Evolutionary conservation across 1,140 invertebrate genomes (phyloP).

Genomic region (Hylaeus volcanicus): DNA sequence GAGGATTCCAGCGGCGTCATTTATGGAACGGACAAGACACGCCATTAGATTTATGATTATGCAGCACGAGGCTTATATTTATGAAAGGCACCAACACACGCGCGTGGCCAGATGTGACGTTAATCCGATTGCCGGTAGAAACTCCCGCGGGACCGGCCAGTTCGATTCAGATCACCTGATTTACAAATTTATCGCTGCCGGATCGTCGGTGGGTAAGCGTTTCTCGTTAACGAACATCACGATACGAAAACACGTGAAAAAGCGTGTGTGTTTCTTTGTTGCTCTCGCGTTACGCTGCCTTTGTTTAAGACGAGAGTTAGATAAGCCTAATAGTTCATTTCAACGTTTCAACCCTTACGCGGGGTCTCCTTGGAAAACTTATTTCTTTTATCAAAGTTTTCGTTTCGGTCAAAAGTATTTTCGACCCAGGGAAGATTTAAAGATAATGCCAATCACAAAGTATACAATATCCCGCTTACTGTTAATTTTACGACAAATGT

Average conservation of each 20-base stretch:
- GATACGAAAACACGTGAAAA: not conserved
- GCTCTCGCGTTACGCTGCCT: too few species aligned
- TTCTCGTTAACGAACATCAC: not conserved
- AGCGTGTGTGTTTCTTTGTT: too few species aligned
- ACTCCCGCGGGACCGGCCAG: slow-evolving; percentile 27
- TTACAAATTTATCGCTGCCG: slow-evolving; percentile 6
- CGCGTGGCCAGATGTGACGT: slow-evolving; percentile 39
- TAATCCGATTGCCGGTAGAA: slow-evolving; percentile 43
- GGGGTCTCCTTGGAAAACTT: too few species aligned
- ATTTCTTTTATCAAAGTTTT: too few species aligned
- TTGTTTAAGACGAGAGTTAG: too few species aligned
- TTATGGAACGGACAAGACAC: slow-evolving; percentile 54
- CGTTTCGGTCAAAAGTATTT: too few species aligned
- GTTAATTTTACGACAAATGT: too few species aligned
- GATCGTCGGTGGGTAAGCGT: not conserved
- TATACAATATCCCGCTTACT: too few species aligned
- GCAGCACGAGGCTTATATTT: slow-evolving; percentile 50
- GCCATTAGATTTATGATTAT: slow-evolving; percentile 56
- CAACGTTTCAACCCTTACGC: too few species aligned
- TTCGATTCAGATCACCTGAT: slow-evolving; percentile 33
- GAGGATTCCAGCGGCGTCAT: slow-evolving; percentile 49
- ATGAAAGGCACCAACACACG: slow-evolving; percentile 38
- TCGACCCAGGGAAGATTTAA: too few species aligned
- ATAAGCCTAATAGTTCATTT: too few species aligned
- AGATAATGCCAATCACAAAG: too few species aligned